phyloP scores from a whole-genome alignment of 2,113 vertebrate species.

The Poeciliopsis retropinna region DNA sequence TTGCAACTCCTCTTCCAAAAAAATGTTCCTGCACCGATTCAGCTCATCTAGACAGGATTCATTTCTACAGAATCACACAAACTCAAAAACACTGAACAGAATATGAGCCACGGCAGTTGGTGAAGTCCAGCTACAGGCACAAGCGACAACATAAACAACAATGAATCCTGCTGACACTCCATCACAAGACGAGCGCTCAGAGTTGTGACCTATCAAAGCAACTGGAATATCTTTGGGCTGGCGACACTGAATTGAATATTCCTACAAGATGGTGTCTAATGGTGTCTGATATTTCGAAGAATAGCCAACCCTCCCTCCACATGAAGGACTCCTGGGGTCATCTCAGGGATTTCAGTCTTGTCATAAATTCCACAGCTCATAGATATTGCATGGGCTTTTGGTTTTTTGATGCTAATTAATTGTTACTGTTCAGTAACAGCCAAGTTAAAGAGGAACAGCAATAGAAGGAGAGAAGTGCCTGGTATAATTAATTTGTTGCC shows the following conservation, averaged over 20 bases:
- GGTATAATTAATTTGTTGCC: neutral
- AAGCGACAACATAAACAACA: conserved; percentile 41
- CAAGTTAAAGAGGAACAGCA: conserved; percentile 23
- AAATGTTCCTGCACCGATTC: conserved; percentile 9
- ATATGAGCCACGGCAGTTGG: conserved; percentile 10
- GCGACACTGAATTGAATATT: conserved; percentile 24
- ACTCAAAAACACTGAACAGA: conserved; percentile 10
- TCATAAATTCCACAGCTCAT: conserved; percentile 70
- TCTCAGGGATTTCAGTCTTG: conserved; percentile 44
- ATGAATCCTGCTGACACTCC: conserved; percentile 55
- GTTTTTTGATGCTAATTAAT: conserved; percentile 70
- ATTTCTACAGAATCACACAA: conserved; percentile 22
- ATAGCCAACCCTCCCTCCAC: neutral
- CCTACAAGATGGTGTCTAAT: conserved; percentile 54
- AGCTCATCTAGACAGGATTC: conserved; percentile 17
- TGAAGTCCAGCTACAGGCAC: conserved; percentile 20
- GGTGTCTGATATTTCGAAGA: conserved; percentile 51
- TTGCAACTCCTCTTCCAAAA: conserved; percentile 15
- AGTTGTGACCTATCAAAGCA: conserved; percentile 42
- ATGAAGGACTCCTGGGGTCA: conserved; percentile 39
- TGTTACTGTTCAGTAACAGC: conserved; percentile 53
- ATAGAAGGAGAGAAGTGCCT: neutral
- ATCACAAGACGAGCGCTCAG: conserved; percentile 22
- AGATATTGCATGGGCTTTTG: conserved; percentile 43
- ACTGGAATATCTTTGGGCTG: conserved; percentile 31